Percentiles rank a stretch among this genome's conserved stretches.
These are phyloP conservation scores for Aspidiotus rigidus DNA, from an alignment of 2,888 invertebrate species.

Conservation along the genomic window DNA sequence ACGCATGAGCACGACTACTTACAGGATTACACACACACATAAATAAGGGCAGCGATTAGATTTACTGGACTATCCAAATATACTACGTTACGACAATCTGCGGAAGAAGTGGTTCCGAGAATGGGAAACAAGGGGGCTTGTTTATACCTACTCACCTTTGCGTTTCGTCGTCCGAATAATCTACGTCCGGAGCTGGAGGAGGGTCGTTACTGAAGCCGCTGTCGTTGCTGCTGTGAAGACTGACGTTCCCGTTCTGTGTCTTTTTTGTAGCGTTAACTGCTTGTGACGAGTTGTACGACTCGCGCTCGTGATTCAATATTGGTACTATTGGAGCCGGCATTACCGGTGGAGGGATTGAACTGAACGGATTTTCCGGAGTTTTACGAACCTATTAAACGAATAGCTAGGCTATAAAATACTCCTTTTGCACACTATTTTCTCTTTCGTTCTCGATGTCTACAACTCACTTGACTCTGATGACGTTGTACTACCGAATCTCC, in stretches of 20 bases:
- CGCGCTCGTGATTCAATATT: slow-evolving; percentile 36
- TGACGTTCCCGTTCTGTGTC: slow-evolving; percentile 45
- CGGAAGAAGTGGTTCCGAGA: too few relatives aligned
- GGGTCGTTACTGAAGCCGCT: slow-evolving; percentile 86
- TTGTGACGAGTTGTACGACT: slow-evolving; percentile 29
- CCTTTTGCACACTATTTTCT: not conserved
- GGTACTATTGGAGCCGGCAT: slow-evolving; percentile 39
- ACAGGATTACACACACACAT: too few relatives aligned
- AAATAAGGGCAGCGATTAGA: too few relatives aligned
- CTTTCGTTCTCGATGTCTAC: too few relatives aligned
- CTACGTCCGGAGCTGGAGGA: slow-evolving; percentile 73
- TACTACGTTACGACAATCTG: too few relatives aligned
- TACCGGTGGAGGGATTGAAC: slow-evolving; percentile 35
- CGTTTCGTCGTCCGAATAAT: slow-evolving; percentile 82
- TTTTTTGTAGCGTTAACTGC: slow-evolving; percentile 14
- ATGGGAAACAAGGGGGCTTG: not conserved
- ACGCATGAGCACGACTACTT: not conserved
- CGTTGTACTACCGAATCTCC: slow-evolving; percentile 42
- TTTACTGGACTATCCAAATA: too few relatives aligned
- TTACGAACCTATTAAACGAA: slow-evolving; percentile 12
- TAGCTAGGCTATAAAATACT: not conserved
- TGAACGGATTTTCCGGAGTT: slow-evolving; percentile 27
- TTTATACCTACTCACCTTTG: slow-evolving; percentile 49
- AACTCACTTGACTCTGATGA: slow-evolving; percentile 34
- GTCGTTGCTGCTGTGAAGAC: slow-evolving; percentile 82